Conservation (phyloP, 2,113 vertebrate species). For the Rhabdornis inornatus region DNA sequence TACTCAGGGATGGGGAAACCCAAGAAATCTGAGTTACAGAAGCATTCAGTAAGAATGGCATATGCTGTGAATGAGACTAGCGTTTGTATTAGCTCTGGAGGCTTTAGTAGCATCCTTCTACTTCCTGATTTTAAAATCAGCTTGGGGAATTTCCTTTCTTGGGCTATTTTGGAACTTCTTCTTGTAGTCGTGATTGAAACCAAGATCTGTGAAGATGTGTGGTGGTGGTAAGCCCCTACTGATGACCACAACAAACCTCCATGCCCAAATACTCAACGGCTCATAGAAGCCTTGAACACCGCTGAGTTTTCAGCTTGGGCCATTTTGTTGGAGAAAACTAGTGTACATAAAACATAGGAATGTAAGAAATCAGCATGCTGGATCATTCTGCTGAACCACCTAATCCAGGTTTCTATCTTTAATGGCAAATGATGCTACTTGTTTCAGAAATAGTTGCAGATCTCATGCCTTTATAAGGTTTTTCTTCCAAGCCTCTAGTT, state of each 20-base stretch:
- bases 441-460: not conserved
- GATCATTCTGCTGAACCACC: not conserved
- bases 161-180: constrained; percentile 43
- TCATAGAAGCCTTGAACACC: not conserved
- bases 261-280: not conserved
- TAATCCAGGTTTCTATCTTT: not conserved
- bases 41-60: not conserved
- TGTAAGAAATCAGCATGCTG: not conserved
- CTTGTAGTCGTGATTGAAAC: constrained; percentile 25
- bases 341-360: not conserved
- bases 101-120: not conserved
- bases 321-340: not conserved
- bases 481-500: not conserved
- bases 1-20: not conserved
- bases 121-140: constrained; percentile 16
- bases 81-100: not conserved
- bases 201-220: not conserved
- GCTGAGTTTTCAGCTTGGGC: not conserved
- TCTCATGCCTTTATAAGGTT: not conserved
- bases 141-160: not conserved
- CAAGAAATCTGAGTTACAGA: not conserved
- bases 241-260: not conserved
- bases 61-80: not conserved
- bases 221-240: not conserved
- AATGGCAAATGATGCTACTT: not conserved